Evolutionary conservation across 2,113 vertebrate genomes (phyloP).

Genomic region (Vombatus ursinus): DNA sequence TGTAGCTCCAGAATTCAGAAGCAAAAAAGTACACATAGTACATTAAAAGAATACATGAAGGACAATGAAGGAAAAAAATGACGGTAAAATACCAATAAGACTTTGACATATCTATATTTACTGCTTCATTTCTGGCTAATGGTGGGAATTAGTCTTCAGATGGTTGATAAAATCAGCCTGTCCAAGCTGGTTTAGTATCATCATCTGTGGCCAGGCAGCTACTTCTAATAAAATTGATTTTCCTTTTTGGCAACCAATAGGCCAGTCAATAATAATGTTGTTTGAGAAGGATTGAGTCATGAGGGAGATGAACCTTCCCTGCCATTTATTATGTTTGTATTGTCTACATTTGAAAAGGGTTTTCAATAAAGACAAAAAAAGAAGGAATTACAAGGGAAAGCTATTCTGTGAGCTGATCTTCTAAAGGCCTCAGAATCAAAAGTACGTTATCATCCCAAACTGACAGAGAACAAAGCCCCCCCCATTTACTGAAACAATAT

Average conservation of each 20-base stretch:
- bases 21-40: neutral
- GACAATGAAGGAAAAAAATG: constrained; percentile 64
- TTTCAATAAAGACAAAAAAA: constrained; percentile 64
- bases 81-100: constrained; percentile 71
- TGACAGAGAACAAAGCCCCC: constrained; percentile 15
- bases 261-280: constrained; percentile 90
- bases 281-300: constrained; percentile 88
- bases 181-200: constrained; percentile 79
- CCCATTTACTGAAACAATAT: neutral
- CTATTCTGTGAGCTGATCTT: constrained; percentile 36
- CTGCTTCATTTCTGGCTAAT: constrained; percentile 82
- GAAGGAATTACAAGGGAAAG: constrained; percentile 69
- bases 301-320: constrained; percentile 83
- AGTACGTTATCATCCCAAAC: constrained; percentile 50
- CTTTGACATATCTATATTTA: constrained; percentile 77
- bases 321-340: constrained; percentile 88
- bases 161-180: constrained; percentile 85
- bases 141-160: constrained; percentile 84
- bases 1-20: constrained; percentile 52
- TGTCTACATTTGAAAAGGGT: constrained; percentile 85
- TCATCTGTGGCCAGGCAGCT: constrained; percentile 82
- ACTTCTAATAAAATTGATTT: constrained; percentile 88
- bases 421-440: constrained; percentile 58
- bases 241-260: constrained; percentile 88
- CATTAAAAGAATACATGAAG: constrained; percentile 45